Percentiles rank a stretch among this genome's conserved stretches.
Evolutionary conservation across 2,888 invertebrate genomes (phyloP).

Genomic region (Pantelozetes paolii): DNA sequence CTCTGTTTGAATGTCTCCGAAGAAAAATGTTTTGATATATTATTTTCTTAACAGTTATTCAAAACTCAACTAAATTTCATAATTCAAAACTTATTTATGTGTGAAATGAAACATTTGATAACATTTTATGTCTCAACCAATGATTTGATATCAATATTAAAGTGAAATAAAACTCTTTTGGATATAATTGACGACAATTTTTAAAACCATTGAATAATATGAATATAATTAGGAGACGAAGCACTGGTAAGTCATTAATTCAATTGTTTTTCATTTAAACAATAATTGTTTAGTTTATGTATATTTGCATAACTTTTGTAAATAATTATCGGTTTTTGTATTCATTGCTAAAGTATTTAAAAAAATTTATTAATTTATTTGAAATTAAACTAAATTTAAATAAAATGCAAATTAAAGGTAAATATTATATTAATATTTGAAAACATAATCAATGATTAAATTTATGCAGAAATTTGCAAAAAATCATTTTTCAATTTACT

Average conservation of each 20-base stretch:
- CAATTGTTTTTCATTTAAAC: not conserved
- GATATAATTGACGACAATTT: not conserved
- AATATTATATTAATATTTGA: too few species aligned
- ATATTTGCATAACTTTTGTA: not conserved
- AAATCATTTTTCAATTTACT: not conserved
- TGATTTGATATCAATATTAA: not conserved
- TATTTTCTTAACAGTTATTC: not conserved
- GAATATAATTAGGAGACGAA: constrained; percentile 27
- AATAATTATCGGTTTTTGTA: too few species aligned
- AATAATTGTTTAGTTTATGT: not conserved
- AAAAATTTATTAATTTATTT: too few species aligned
- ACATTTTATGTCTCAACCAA: not conserved
- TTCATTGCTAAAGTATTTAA: too few species aligned
- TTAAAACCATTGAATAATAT: constrained; percentile 2
- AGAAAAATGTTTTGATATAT: too few species aligned
- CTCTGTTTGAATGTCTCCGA: too few species aligned
- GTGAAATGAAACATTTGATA: not conserved
- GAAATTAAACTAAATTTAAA: too few species aligned
- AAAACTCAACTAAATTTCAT: not conserved
- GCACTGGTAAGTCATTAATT: constrained; percentile 15
- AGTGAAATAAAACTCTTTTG: not conserved
- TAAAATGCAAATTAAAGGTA: too few species aligned
- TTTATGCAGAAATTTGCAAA: too few species aligned
- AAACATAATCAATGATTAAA: too few species aligned
- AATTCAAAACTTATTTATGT: not conserved